A percentile compares a stretch with the other conserved stretches of the same genome.
phyloP scores from a whole-genome alignment of 1,140 invertebrate genomes.

The Meloidogyne hapla region DNA sequence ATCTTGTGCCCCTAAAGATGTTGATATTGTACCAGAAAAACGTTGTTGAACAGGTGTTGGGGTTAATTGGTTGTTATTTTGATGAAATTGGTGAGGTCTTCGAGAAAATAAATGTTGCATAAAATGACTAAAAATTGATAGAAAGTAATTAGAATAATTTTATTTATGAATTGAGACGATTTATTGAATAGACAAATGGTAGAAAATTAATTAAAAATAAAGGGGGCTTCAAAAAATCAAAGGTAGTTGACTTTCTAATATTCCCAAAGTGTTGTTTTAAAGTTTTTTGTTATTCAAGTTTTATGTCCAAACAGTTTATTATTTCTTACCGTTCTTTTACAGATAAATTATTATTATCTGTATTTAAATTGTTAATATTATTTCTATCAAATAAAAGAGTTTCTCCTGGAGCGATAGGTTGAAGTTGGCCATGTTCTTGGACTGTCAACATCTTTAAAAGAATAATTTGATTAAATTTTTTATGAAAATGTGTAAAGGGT shows the following conservation, averaged over 20 bases:
- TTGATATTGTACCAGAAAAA: constrained; percentile 22
- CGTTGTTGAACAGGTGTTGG: constrained; percentile 4
- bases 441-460: not conserved
- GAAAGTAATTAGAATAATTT: not conserved
- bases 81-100: not conserved
- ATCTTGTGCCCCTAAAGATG: constrained; percentile 25
- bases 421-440: not conserved
- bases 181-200: no score
- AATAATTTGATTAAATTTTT: no score
- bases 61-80: not conserved
- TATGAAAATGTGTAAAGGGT: no score
- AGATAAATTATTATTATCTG: not conserved
- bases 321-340: not conserved
- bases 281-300: no score
- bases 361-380: not conserved
- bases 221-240: no score
- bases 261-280: no score
- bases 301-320: no score
- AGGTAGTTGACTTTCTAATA: no score
- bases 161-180: not conserved
- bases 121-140: not conserved
- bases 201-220: no score
- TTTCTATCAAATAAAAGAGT: constrained; percentile 1
- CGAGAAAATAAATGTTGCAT: not conserved
- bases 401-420: not conserved